Evolutionary conservation across 2,797 vertebrate species (phyloP).

Genomic region (Eutrigla gurnardus): DNA sequence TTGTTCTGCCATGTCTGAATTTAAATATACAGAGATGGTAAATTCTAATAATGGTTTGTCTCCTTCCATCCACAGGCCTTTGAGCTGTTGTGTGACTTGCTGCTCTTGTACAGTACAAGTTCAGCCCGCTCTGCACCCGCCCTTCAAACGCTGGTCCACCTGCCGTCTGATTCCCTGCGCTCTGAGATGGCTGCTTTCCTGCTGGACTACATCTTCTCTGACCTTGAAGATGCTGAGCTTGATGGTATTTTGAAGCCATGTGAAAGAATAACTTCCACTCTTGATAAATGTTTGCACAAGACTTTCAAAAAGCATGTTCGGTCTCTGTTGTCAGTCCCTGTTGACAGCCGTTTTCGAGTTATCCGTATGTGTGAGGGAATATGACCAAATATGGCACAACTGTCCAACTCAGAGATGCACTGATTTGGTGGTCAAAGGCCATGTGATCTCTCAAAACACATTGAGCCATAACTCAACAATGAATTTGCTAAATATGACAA

Average conservation of each 20-base stretch:
- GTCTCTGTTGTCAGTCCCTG: not conserved
- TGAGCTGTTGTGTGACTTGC: constrained; percentile 88
- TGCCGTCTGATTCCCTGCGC: constrained; percentile 83
- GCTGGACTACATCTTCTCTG: constrained; percentile 89
- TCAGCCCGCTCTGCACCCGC: constrained; percentile 67
- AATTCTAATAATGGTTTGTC: not conserved
- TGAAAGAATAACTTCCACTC: not conserved
- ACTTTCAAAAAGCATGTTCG: constrained; percentile 19
- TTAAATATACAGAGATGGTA: not conserved
- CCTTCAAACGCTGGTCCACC: constrained; percentile 72
- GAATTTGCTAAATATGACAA: not conserved
- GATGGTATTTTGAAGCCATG: constrained; percentile 46
- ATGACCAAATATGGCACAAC: not conserved
- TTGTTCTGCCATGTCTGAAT: not conserved
- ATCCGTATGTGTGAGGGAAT: not conserved
- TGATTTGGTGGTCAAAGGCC: not conserved
- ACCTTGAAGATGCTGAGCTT: constrained; percentile 57
- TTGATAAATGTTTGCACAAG: constrained; percentile 7
- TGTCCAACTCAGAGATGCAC: not conserved
- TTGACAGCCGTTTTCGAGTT: too few relatives aligned
- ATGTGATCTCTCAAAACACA: not conserved
- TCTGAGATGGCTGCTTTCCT: constrained; percentile 90
- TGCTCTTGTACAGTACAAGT: constrained; percentile 85
- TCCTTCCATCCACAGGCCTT: constrained; percentile 84
- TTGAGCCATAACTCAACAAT: not conserved